Evolutionary conservation across 2,113 vertebrate genomes (phyloP), one percentile per base, ranked within the genome.

Genomic region (Hylia prasina): DNA sequence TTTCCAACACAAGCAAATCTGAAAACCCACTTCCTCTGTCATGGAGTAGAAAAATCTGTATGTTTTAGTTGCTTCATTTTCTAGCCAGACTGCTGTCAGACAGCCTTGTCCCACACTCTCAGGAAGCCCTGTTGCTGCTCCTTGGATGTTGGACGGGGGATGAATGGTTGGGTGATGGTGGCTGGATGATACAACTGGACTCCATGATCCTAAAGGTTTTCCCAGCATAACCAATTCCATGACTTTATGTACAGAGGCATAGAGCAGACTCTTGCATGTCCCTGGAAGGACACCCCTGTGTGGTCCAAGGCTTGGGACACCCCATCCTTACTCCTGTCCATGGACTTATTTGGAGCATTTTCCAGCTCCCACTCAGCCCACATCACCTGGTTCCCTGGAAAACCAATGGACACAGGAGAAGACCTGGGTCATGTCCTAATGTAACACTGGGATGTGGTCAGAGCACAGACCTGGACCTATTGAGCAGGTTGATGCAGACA

Each of bases 1-100:
- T 83, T 92, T 92, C 66, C 91, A 80, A 68, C 37, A 58, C 31
- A 87, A 76, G 78, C 77, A 91, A 87, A 89, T 76, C 61, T 45
- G 77, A 87, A 93, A 92, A 93, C 64, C 53, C 57, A 25, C 66
- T 93, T 92, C 83, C 87, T 84, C 69, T 39, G 10, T 48, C 69
- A 92, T 10, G 58, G 47, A 2, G 3, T 2, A 87, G 72, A 75
- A 92, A 79, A 75, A 57, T 35, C 51, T 15, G 22, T 47, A 11
- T 64, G 54, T 61, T 79, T 66, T 42, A 68, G 15, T 69, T 61
- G 57, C 44, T 75, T 57, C 15, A 30, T 79, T 92, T 90, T 76
- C 61, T 60, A 47, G 82, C 12, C 47, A 7, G 7, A 19, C 21
- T 84, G 71, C 68, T 82, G 71, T 71, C 71, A 82, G 69, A 54